phyloP scores from a whole-genome alignment of 2,113 vertebrate genomes.

The Oreochromis niloticus region DNA sequence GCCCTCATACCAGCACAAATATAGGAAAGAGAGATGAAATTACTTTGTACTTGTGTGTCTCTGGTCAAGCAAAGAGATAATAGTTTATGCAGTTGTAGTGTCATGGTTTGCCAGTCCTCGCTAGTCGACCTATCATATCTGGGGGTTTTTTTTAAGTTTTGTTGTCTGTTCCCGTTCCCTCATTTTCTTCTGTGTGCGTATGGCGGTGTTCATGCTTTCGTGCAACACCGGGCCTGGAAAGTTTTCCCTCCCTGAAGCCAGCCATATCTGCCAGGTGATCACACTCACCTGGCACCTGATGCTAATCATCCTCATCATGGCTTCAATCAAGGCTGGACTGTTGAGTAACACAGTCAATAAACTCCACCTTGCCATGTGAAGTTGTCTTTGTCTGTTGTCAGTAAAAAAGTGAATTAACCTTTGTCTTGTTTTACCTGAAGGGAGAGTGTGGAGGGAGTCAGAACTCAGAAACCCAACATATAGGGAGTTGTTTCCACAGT shows the following conservation, averaged over 20 bases:
- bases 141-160: rapidly evolving
- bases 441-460: background rate
- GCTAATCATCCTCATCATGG: background rate
- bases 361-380: background rate
- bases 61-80: background rate
- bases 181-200: background rate
- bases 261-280: background rate
- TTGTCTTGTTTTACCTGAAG: background rate
- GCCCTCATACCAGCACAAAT: background rate
- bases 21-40: background rate
- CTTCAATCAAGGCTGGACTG: background rate
- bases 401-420: background rate
- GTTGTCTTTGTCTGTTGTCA: background rate
- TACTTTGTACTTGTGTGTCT: background rate
- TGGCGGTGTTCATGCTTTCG: background rate
- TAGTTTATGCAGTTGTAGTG: background rate
- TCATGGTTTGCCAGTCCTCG: background rate
- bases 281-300: background rate
- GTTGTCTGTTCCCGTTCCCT: background rate
- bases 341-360: background rate
- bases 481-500: background rate
- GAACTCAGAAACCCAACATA: background rate
- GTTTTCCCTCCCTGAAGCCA: background rate
- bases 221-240: background rate
- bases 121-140: background rate